Conservation (phyloP, 2,797 vertebrate species). For the Philypnodon macrostomus region DNA sequence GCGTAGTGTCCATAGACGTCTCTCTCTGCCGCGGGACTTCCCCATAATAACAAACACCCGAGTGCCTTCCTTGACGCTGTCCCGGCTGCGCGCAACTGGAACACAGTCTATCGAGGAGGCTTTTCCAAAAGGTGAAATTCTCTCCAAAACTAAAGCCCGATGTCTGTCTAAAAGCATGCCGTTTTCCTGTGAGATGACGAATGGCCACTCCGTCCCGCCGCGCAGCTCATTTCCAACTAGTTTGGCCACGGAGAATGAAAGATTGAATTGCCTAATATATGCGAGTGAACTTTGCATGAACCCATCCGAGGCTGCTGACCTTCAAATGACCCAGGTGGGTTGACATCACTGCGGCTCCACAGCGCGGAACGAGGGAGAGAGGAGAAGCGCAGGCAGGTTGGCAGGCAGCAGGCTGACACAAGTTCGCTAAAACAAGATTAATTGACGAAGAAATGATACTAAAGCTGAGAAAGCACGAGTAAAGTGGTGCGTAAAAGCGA, state of each 20-base stretch:
- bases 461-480: conserved; percentile 1
- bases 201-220: conserved; percentile 84
- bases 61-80: conserved; percentile 22
- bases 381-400: conserved; percentile 45
- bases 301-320: conserved; percentile 97
- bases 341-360: conserved; percentile 87
- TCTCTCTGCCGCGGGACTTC: conserved; percentile 58
- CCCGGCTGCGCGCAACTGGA: conserved; percentile 9
- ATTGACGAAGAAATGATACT: not conserved
- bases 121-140: not conserved
- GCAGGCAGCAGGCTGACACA: too few species aligned
- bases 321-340: conserved; percentile 98
- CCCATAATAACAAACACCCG: conserved; percentile 32
- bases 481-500: conserved; percentile 6
- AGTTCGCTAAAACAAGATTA: not conserved
- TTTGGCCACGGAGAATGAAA: conserved; percentile 93
- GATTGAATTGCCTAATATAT: conserved; percentile 99
- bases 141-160: conserved; percentile 43
- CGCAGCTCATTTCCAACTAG: conserved; percentile 93
- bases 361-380: conserved; percentile 57
- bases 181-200: conserved; percentile 79
- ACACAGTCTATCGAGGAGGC: conserved; percentile 2
- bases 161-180: conserved; percentile 53
- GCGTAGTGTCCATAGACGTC: conserved; percentile 72
- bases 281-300: conserved; percentile 98